These are phyloP conservation scores for Iselma pallidipennis DNA, from an alignment of 2,888 invertebrate species.

Conservation along the genomic window DNA sequence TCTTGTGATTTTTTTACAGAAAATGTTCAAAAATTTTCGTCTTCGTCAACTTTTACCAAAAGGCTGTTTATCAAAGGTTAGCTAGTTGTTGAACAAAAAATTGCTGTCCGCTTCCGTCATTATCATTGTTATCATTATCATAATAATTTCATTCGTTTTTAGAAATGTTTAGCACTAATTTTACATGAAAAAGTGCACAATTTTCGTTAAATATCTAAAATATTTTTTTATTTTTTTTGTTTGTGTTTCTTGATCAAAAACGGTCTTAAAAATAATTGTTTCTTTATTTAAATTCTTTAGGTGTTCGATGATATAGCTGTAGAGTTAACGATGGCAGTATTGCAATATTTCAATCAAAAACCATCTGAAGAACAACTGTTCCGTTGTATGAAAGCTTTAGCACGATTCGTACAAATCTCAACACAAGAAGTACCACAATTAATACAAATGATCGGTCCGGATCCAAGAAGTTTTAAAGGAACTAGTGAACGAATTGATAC, in stretches of 20 bases:
- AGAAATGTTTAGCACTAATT: too few relatives aligned
- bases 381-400: constrained; percentile 78
- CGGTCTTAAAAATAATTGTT: not conserved
- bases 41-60: constrained; percentile 66
- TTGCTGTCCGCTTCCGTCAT: not conserved
- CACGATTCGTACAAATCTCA: constrained; percentile 73
- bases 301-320: constrained; percentile 94
- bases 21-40: constrained; percentile 67
- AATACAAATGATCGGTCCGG: constrained; percentile 88
- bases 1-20: constrained; percentile 55
- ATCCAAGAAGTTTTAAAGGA: constrained; percentile 81
- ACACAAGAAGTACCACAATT: constrained; percentile 84
- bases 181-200: too few relatives aligned
- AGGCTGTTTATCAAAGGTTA: constrained; percentile 65
- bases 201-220: too few relatives aligned
- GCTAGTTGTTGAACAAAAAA: not conserved
- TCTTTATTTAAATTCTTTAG: constrained; percentile 57
- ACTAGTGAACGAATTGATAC: constrained; percentile 79
- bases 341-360: constrained; percentile 83
- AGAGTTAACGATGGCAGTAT: constrained; percentile 86
- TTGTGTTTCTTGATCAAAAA: not conserved
- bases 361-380: constrained; percentile 80
- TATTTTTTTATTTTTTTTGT: not conserved
- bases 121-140: not conserved
- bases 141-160: too few relatives aligned